Conservation (phyloP, 2,888 invertebrate species). For the Drosophila hamatofila region DNA sequence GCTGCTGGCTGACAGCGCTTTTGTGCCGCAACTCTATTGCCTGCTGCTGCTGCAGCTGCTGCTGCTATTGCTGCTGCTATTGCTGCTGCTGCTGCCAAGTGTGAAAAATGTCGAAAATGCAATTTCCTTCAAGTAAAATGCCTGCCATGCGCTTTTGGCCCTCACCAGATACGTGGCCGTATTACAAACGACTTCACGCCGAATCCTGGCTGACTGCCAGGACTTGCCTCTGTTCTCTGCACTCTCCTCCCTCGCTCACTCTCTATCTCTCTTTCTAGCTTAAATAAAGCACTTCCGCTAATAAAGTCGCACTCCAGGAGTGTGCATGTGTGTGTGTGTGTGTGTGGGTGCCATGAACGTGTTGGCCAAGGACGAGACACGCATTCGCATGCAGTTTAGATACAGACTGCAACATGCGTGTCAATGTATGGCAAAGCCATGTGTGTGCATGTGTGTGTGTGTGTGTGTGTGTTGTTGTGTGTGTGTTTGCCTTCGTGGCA, state of each 20-base stretch:
- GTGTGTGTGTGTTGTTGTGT: conserved; percentile 29
- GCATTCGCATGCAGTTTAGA: conserved; percentile 60
- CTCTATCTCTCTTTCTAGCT: conserved; percentile 61
- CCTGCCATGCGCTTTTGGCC: conserved; percentile 80
- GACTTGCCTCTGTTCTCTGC: conserved; percentile 26
- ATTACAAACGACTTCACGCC: conserved; percentile 74
- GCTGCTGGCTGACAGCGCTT: conserved; percentile 55
- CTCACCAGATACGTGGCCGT: conserved; percentile 68
- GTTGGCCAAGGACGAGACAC: conserved; percentile 50
- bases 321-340: conserved; percentile 12
- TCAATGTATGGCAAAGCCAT: conserved; percentile 52
- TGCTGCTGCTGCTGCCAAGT: conserved; percentile 67
- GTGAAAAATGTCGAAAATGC: conserved; percentile 82
- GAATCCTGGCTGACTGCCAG: conserved; percentile 60
- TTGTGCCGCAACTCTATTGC: conserved; percentile 48
- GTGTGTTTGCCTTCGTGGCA: conserved; percentile 73
- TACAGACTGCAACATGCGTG: conserved; percentile 73
- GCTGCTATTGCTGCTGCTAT: conserved; percentile 51
- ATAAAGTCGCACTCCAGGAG: conserved; percentile 76
- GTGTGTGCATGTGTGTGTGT: neutral
- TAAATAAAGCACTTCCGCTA: conserved; percentile 82
- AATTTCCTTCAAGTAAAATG: conserved; percentile 82
- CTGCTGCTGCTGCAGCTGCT: conserved; percentile 47
- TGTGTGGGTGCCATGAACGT: conserved; percentile 35
- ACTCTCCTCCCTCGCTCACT: conserved; percentile 33